Conservation (phyloP, 2,888 invertebrate genomes). For the Trachelus troglodyta region DNA sequence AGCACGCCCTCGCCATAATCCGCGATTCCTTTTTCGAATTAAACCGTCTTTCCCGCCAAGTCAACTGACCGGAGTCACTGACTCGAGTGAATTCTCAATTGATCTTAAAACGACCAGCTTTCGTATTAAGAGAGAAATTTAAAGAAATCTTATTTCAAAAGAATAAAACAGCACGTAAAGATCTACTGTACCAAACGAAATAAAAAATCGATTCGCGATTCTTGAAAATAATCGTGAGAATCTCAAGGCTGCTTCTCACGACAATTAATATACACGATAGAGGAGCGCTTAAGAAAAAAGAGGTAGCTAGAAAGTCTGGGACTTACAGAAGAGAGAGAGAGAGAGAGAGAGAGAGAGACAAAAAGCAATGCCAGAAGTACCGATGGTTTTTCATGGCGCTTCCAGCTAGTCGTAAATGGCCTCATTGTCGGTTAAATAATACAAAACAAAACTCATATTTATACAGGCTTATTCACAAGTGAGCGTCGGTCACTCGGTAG, state of each 20-base stretch:
- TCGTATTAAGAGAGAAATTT: no score
- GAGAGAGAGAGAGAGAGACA: conserved; percentile 19
- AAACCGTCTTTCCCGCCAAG: background rate
- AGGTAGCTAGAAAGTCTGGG: conserved; percentile 4
- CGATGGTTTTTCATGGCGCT: conserved; percentile 48
- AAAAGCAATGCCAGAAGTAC: conserved; percentile 11
- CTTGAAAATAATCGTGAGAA: background rate
- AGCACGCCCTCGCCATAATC: conserved; percentile 45
- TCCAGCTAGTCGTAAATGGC: conserved; percentile 54
- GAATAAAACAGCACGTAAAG: no score
- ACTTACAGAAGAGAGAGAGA: conserved; percentile 2
- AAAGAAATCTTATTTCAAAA: no score
- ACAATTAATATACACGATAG: conserved; percentile 47
- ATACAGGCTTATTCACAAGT: background rate
- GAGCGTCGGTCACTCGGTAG: background rate
- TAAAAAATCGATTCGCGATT: background rate
- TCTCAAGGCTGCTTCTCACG: background rate
- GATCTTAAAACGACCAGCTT: background rate
- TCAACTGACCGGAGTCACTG: background rate
- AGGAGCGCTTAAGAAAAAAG: conserved; percentile 28
- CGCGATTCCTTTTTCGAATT: background rate
- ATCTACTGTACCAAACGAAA: no score
- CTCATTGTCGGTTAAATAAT: conserved; percentile 42
- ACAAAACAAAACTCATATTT: conserved; percentile 30
- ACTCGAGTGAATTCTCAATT: background rate